Evolutionary conservation across 2,888 invertebrate genomes (phyloP), one percentile per base, ranked within the genome.

Genomic region (Cheiracanthium punctorium): DNA sequence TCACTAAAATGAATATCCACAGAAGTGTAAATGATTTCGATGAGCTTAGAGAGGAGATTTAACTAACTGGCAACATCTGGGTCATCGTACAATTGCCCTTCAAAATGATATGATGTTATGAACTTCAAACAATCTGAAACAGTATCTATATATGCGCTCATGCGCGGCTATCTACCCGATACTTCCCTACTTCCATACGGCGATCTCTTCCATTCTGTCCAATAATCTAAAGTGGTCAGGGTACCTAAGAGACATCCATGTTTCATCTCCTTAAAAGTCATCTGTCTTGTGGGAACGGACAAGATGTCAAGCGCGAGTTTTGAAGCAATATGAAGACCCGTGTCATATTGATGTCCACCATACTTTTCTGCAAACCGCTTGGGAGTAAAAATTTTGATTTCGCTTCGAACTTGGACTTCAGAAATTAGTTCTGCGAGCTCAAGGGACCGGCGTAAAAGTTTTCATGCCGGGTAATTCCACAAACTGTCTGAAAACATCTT

Each of bases 181-280:
- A n/a, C n/a, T 37, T 37, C 37, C 37, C 2, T 48, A 48, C 48
- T 17, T 48, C 48, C 12, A 37, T 10, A 48, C 17, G 17, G 8
- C 48, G n/a, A n/a, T n/a, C n/a, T n/a, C n/a, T 10, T 10, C 10
- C 37, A 37, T 10, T 10, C 1, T 24, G 20, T 58, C 58, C 79
- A 80, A 80, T 80, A 80, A 80, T 72, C 80, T 80, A 80, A 80
- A 80, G 80, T 80, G 80, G 72, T 32, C 69, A 14, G 33, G 17
- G 20, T 28, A 71, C 80, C 72, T 80, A 37, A 64, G 41, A 43
- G 80, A 72, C 58, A 58, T 58, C 58, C 24, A 58, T 58, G 58
- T 24, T 58, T 58, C 58, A 58, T 58, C 74, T 73, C 72, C 79
- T 84, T 84, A 84, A 84, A 84, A 84, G 84, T 84, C 77, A 84